These are phyloP conservation scores for Branchinecta lindahli DNA, from an alignment of 1,140 invertebrate genomes.

Conservation along the genomic window DNA sequence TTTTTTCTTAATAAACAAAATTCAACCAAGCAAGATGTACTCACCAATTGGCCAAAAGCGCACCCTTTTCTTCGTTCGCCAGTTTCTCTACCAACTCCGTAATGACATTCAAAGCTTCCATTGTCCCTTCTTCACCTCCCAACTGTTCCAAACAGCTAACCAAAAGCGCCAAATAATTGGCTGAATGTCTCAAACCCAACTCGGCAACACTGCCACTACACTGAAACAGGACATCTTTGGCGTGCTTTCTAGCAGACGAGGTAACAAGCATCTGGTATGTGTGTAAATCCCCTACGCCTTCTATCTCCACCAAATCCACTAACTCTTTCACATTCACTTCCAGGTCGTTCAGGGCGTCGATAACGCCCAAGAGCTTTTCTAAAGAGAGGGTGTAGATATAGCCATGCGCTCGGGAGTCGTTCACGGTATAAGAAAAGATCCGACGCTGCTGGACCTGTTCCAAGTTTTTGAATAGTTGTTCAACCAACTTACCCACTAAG, in stretches of 20 bases:
- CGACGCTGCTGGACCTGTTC: background rate
- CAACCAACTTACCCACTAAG: background rate
- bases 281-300: background rate
- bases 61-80: too few species aligned
- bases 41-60: too few species aligned
- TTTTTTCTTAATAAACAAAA: too few species aligned
- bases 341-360: background rate
- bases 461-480: background rate
- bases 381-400: background rate
- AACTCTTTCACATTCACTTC: background rate
- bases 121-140: too few species aligned
- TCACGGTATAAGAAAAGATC: background rate
- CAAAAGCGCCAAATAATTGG: too few species aligned
- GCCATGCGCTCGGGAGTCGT: background rate
- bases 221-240: background rate
- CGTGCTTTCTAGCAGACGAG: background rate
- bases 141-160: too few species aligned
- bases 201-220: background rate
- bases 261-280: background rate
- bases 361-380: background rate
- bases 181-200: background rate
- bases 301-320: background rate
- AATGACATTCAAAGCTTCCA: too few species aligned
- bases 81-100: too few species aligned
- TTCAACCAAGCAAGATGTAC: too few species aligned